A percentile compares a stretch with the other conserved stretches of the same genome.
Evolutionary conservation across 2,888 invertebrate species (phyloP).

Genomic region (Pycnomerus fuliginosus): DNA sequence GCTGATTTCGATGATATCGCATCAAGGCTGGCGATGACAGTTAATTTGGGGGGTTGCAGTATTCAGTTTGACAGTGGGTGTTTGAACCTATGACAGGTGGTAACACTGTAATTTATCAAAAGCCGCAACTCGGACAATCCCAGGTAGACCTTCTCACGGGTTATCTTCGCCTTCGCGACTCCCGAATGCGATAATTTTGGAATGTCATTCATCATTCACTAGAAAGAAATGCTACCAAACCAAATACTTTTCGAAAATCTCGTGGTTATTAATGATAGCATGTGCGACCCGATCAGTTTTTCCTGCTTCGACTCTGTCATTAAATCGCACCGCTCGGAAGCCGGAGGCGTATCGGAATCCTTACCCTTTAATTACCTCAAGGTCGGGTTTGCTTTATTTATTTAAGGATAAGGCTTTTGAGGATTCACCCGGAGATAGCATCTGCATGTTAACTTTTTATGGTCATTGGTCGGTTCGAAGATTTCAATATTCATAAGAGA

Average conservation of each 20-base stretch:
- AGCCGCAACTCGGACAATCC: conserved; percentile 25
- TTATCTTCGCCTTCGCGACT: conserved; percentile 4
- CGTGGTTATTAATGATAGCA: neutral
- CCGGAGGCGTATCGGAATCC: conserved; percentile 9
- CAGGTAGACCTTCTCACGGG: conserved; percentile 30
- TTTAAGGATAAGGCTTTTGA: no score
- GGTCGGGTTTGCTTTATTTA: conserved; percentile 9
- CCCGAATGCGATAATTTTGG: conserved; percentile 1
- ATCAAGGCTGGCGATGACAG: conserved; percentile 7
- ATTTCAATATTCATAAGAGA: conserved; percentile 24
- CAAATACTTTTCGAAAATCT: no score
- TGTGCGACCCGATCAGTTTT: neutral
- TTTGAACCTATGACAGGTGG: conserved; percentile 36
- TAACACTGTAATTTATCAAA: conserved; percentile 37
- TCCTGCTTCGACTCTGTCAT: conserved; percentile 8
- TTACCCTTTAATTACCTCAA: conserved; percentile 11
- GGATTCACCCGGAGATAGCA: no score
- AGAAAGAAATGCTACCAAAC: no score
- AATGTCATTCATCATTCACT: conserved; percentile 3
- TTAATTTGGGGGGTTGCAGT: conserved; percentile 19
- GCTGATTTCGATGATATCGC: conserved; percentile 4
- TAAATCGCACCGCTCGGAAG: conserved; percentile 16
- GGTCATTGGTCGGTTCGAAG: no score
- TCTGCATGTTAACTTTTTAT: no score
- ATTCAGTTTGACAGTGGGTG: conserved; percentile 37